phyloP scores from a whole-genome alignment of 2,113 vertebrate genomes.

The Cricetomys ansorgei region DNA sequence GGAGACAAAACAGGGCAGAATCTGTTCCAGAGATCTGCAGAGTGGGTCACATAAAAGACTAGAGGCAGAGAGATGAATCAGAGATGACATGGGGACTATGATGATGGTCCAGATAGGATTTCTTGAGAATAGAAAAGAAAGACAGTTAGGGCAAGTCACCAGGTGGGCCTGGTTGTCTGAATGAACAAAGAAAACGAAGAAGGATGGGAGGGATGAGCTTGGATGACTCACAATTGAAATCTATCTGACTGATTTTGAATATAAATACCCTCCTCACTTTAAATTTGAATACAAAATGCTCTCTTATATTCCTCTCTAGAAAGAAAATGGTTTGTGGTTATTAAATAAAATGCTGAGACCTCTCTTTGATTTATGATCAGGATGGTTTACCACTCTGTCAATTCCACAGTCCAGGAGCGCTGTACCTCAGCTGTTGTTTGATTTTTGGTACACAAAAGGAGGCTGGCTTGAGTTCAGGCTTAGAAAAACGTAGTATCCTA shows the following conservation, averaged over 20 bases:
- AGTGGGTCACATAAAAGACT: neutral
- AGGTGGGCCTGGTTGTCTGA: neutral
- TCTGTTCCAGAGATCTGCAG: neutral
- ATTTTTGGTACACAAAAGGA: neutral
- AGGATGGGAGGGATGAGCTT: neutral
- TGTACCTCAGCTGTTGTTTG: neutral
- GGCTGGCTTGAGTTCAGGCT: neutral
- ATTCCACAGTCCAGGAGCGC: neutral
- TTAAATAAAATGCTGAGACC: neutral
- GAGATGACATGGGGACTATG: neutral
- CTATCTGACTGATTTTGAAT: neutral
- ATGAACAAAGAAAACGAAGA: neutral
- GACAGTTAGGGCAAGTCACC: neutral
- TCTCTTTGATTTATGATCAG: neutral
- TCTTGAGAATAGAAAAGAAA: neutral
- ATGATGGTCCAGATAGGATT: neutral
- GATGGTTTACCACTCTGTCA: neutral
- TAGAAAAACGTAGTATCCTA: neutral
- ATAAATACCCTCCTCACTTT: neutral
- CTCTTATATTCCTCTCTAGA: neutral
- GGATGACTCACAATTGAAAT: slow-evolving; percentile 12
- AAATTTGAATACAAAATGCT: neutral
- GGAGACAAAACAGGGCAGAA: neutral
- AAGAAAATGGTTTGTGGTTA: neutral
- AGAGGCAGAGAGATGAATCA: neutral